phyloP scores from a whole-genome alignment of 2,113 vertebrate species.

The Hypocryptadius cinnamomeus region DNA sequence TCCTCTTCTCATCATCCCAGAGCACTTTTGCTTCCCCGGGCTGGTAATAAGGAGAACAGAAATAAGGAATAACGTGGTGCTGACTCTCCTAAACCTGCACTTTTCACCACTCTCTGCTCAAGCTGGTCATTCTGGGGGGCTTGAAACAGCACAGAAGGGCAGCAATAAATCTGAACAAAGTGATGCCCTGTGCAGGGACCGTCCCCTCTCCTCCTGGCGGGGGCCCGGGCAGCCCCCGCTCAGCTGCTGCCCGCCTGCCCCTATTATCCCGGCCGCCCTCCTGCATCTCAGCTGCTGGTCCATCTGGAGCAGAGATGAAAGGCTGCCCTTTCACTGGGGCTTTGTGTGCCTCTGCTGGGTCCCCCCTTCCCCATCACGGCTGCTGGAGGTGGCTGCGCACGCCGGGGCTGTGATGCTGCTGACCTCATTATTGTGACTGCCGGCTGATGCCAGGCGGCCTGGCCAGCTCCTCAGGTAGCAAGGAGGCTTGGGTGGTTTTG shows the following conservation, averaged over 20 bases:
- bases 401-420: neutral
- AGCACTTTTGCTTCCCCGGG: neutral
- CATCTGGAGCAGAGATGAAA: slow-evolving; percentile 73
- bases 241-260: neutral
- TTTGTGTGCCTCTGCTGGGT: slow-evolving; percentile 41
- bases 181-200: neutral
- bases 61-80: accelerated
- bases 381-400: accelerated
- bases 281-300: slow-evolving; percentile 68
- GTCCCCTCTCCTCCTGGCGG: neutral
- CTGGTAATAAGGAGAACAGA: neutral
- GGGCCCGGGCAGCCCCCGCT: neutral
- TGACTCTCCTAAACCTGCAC: neutral
- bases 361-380: neutral
- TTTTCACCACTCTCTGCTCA: neutral
- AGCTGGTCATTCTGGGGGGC: neutral
- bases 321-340: slow-evolving; percentile 40
- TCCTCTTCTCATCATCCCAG: neutral
- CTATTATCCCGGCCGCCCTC: slow-evolving; percentile 17
- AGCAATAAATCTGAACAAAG: slow-evolving; percentile 25
- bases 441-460: neutral
- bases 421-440: slow-evolving; percentile 5
- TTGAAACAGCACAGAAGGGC: neutral
- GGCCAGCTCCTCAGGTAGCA: neutral
- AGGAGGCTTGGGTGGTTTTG: neutral